phyloP scores from a whole-genome alignment of 2,797 vertebrate species.

The Dicrostonyx torquatus region DNA sequence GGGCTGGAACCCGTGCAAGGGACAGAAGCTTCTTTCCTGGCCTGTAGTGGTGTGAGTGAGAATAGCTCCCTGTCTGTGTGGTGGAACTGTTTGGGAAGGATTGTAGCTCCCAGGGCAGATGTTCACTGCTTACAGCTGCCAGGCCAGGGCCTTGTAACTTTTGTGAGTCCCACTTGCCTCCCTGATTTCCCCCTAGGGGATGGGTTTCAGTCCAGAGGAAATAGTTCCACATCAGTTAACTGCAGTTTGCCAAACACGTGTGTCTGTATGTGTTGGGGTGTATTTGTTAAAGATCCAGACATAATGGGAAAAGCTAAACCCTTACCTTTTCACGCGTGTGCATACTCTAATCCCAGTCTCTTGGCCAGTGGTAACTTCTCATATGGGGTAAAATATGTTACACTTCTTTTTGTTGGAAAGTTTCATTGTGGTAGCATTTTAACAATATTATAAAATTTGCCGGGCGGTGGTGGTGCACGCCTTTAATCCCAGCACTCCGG shows the following conservation, averaged over 20 bases:
- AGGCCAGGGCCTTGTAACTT: background rate
- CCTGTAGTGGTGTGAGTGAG: background rate
- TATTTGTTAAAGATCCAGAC: background rate
- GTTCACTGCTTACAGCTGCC: background rate
- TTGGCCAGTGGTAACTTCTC: background rate
- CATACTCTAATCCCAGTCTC: background rate
- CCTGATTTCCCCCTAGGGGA: background rate
- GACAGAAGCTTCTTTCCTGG: background rate
- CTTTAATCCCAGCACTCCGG: too few species aligned
- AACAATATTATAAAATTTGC: background rate
- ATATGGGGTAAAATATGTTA: background rate
- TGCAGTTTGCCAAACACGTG: background rate
- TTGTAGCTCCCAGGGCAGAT: too few species aligned
- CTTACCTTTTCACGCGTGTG: background rate
- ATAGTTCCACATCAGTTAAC: background rate
- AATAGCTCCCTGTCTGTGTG: background rate
- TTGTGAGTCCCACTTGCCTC: background rate
- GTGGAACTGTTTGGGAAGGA: background rate
- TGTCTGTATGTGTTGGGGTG: background rate
- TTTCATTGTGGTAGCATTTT: background rate
- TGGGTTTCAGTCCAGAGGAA: background rate
- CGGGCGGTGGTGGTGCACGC: fast-evolving
- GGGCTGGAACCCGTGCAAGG: too few species aligned
- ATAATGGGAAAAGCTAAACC: conserved; percentile 4
- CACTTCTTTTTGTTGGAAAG: background rate